Evolutionary conservation across 2,888 invertebrate genomes (phyloP), one percentile per base, ranked within the genome.

Genomic region (Acleris laterana): DNA sequence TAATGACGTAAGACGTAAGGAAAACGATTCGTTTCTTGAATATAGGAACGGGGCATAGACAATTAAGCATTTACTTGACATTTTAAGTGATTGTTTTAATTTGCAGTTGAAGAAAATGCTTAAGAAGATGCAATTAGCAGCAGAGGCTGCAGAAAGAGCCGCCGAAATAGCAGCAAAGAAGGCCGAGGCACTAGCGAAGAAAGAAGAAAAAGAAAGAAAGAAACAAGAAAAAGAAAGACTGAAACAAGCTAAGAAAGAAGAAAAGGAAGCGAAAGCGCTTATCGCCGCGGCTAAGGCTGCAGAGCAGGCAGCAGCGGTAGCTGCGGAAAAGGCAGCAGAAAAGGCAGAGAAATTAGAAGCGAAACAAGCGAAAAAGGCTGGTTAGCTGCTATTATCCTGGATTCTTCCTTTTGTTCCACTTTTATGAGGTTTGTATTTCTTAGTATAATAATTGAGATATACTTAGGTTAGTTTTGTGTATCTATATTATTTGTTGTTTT

Each of bases 31-130:
- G n/a, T n/a, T n/a, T n/a, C n/a, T n/a, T n/a, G n/a, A n/a, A n/a
- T n/a, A n/a, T n/a, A n/a, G n/a, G n/a, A n/a, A n/a, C n/a, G n/a
- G n/a, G n/a, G n/a, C n/a, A n/a, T n/a, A 9, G 32, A 32, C 3
- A 32, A 3, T 32, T 0, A 32, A 32, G 9, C 0, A 9, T 32
- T 32, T 32, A 32, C 32, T 32, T 32, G 32, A 32, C 3, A 9
- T 28, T 2, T n/a, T n/a, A n/a, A n/a, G 32, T 4, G 13, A 7
- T 49, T 44, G 3, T 56, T 48, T 42, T 5, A 7, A 59, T 69
- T 78, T 80, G 28, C 76, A 90, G 89, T 73, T 90, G 67, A 86
- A 72, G 66, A 90, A 87, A 72, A 42, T 87, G 46, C 77, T 79
- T 38, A 87, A 84, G 79, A 88, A 85, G 72, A 81, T 84, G 72